Conservation (phyloP, 92 coral and sea anemone genomes). For the Pocillopora grandis region DNA sequence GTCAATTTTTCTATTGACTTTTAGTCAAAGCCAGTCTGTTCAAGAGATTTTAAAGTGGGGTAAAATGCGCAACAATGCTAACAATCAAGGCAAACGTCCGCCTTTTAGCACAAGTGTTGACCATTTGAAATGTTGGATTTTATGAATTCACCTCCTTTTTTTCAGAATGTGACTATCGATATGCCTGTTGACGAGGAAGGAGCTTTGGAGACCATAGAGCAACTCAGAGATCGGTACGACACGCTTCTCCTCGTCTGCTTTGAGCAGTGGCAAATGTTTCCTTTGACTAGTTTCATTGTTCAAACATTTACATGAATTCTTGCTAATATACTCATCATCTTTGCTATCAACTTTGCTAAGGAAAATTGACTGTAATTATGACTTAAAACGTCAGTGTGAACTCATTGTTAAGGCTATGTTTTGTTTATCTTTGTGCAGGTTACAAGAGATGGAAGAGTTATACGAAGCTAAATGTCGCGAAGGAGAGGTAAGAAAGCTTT, state of each 20-base stretch:
- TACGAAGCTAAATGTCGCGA: slow-evolving; percentile 68
- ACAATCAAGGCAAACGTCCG: no score
- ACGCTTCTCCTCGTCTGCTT: background rate
- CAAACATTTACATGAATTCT: background rate
- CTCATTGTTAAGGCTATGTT: background rate
- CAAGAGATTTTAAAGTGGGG: no score
- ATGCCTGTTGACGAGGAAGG: slow-evolving; percentile 27
- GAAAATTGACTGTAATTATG: no score
- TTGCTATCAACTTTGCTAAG: no score
- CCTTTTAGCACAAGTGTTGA: background rate
- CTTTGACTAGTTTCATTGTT: background rate
- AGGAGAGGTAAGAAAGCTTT: slow-evolving; percentile 18
- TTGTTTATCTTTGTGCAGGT: slow-evolving; percentile 19
- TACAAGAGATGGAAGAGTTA: slow-evolving; percentile 58
- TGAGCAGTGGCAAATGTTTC: background rate
- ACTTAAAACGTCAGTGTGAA: background rate
- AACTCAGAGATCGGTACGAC: slow-evolving; percentile 28
- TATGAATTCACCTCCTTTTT: background rate
- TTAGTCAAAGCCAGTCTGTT: no score
- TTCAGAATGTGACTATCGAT: slow-evolving; percentile 37
- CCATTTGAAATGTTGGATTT: background rate
- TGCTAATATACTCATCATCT: no score
- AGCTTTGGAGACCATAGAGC: slow-evolving; percentile 20
- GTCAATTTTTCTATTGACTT: no score
- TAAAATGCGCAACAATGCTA: no score